Base-by-base conservation (phyloP, 2,888 invertebrate species). In the Coleophora flavipennella region DNA sequence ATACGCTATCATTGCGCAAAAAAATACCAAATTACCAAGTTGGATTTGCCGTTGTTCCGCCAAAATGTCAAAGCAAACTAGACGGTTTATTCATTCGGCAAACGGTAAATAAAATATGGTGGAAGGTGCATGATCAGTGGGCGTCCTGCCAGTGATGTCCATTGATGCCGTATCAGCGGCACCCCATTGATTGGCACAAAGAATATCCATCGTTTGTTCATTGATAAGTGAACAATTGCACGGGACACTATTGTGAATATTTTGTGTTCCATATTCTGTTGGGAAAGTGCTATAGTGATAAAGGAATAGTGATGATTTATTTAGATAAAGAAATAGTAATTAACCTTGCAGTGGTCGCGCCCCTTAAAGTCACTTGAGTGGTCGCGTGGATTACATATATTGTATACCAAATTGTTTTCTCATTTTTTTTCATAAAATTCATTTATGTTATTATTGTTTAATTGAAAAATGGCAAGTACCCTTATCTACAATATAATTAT, bases 1-100 rank as follows among this genome's bases (percentile, higher is more conserved):
- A 36, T 36, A 48, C 55, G 64, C 57, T 81, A 79, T 83, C 84
- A 81, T 84, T 84, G 80, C 84, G 83, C 83, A 84, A 84, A 84
- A 20, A 79, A 78, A 77, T 65, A 53, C 49, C 45, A 43, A 51
- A 50, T n/a, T 47, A 55, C 50, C 46, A 44, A 43, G 32, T 34
- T 42, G 31, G 8, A 10, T 34, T 31, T 39, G 35, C 42, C 10
- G 44, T 38, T 48, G 28, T 20, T 41, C 45, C 40, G 36, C 25
- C 0, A 20, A 20, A 20, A 6, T 20, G 3, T 4, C 20, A 20
- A 20, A 20, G 20, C 20, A 6, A 20, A 20, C 3, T 20, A 20
- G 20, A 20, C 3, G 20, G 3, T 3, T 20, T 20, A 20, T 20
- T 20, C 6, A 4, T 20, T 3, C 6, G 20, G 20, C 20, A 28